phyloP scores from a whole-genome alignment of 2,113 vertebrate species.

The Plectropomus leopardus region DNA sequence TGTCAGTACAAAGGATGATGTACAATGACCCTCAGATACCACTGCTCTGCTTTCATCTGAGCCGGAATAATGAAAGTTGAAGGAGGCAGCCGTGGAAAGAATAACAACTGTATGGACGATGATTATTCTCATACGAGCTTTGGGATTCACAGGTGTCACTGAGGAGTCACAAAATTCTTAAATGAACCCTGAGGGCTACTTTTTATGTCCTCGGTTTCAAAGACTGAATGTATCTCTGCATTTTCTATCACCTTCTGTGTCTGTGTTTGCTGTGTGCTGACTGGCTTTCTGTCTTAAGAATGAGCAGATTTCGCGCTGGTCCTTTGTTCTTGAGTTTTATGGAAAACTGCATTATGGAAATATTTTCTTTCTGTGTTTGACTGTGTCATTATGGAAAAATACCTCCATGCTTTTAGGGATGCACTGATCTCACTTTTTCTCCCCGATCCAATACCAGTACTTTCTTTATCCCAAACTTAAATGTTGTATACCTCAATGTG shows the following conservation, averaged over 20 bases:
- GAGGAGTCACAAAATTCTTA: conserved; percentile 5
- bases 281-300: neutral
- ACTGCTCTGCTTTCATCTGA: conserved; percentile 67
- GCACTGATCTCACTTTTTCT: neutral
- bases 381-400: neutral
- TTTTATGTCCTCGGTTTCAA: conserved; percentile 13
- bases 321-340: neutral
- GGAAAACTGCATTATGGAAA: neutral
- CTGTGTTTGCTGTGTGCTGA: neutral
- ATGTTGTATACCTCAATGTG: neutral
- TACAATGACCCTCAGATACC: conserved; percentile 54
- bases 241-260: conserved; percentile 6
- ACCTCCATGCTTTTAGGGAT: neutral
- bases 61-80: conserved; percentile 66
- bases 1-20: conserved; percentile 65
- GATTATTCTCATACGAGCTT: conserved; percentile 52
- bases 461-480: neutral
- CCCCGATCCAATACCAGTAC: neutral
- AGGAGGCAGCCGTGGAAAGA: conserved; percentile 28
- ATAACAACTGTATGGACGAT: conserved; percentile 28
- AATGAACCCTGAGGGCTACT: conserved; percentile 11
- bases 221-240: conserved; percentile 10
- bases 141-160: conserved; percentile 24
- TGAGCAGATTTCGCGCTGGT: neutral
- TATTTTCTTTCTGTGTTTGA: neutral